Percentiles rank a stretch among this genome's conserved stretches.
phyloP scores from a whole-genome alignment of 2,888 invertebrate genomes.

The Crocallis elinguaria region DNA sequence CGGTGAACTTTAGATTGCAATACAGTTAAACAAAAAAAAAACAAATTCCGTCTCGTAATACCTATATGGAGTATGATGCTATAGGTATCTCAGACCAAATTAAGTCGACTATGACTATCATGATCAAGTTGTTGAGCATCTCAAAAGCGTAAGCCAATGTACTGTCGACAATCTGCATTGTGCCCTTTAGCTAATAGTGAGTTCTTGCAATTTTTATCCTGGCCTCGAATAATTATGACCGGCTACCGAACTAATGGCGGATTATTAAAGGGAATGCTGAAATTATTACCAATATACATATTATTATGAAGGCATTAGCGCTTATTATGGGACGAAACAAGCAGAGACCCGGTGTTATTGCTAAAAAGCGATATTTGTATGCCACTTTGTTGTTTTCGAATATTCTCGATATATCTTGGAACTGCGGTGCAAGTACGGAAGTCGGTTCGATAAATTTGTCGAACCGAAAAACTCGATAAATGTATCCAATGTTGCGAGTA shows the following conservation, averaged over 20 bases:
- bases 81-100: not conserved
- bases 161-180: constrained; percentile 6
- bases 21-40: too few species aligned
- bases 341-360: constrained; percentile 19
- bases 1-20: too few species aligned
- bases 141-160: not conserved
- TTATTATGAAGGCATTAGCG: constrained; percentile 50
- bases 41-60: not conserved
- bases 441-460: too few species aligned
- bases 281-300: constrained; percentile 64
- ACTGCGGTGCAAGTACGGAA: too few species aligned
- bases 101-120: not conserved
- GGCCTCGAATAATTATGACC: constrained; percentile 47
- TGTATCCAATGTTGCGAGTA: too few species aligned
- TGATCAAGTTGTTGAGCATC: too few species aligned
- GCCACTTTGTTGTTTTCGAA: not conserved
- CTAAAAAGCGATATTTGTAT: constrained; percentile 18
- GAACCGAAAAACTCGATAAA: too few species aligned
- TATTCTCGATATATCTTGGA: not conserved
- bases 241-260: constrained; percentile 43
- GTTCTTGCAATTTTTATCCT: constrained; percentile 31
- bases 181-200: constrained; percentile 3
- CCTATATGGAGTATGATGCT: not conserved
- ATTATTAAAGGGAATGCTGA: constrained; percentile 50
- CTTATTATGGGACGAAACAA: constrained; percentile 36